phyloP scores from a whole-genome alignment of 2,797 vertebrate species.

The Vespertilio murinus region DNA sequence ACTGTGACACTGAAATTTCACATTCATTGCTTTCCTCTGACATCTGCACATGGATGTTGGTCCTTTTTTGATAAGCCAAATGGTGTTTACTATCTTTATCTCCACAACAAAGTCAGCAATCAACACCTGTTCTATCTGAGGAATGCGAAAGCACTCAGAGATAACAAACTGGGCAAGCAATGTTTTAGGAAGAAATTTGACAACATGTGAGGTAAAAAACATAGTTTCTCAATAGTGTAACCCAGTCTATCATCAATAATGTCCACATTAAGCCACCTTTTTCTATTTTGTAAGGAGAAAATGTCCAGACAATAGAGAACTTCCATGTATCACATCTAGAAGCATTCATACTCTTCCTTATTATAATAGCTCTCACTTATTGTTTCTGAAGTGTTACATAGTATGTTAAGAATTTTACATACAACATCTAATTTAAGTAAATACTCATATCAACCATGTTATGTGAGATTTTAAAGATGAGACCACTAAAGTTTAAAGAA shows the following conservation, averaged over 20 bases:
- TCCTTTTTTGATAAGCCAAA: background rate
- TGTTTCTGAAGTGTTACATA: background rate
- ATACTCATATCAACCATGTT: background rate
- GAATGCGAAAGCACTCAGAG: background rate
- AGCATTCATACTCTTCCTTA: background rate
- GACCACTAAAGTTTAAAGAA: background rate
- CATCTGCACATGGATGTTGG: background rate
- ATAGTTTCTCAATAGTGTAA: background rate
- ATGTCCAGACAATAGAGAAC: background rate
- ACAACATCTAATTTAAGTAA: background rate
- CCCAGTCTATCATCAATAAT: background rate
- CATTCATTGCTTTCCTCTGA: conserved; percentile 38
- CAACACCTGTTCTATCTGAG: background rate
- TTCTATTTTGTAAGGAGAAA: background rate
- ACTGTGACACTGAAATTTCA: conserved; percentile 18
- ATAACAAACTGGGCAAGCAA: conserved; percentile 15
- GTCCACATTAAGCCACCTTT: background rate
- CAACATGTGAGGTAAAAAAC: background rate
- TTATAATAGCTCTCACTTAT: background rate
- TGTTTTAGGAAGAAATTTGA: conserved; percentile 20
- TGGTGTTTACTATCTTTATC: conserved; percentile 3
- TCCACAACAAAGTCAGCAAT: conserved; percentile 2
- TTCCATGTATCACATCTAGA: background rate
- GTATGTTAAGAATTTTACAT: background rate
- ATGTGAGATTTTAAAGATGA: background rate